These are phyloP conservation scores for Endotricha flammealis DNA, from an alignment of 2,888 invertebrate genomes.

Conservation along the genomic window DNA sequence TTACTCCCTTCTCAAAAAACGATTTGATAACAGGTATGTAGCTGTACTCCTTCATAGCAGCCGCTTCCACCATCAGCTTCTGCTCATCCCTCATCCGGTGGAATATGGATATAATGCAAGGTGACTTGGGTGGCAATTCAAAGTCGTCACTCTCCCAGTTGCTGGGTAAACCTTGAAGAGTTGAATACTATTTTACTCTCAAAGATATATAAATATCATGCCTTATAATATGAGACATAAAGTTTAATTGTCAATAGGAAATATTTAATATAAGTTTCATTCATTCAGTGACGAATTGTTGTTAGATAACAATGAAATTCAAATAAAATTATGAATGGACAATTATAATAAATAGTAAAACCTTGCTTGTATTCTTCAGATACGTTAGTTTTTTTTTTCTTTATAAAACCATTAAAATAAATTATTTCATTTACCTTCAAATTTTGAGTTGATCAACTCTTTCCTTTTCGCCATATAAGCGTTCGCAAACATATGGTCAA, in stretches of 20 bases:
- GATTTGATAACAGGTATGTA: constrained; percentile 88
- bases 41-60: constrained; percentile 92
- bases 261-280: no score
- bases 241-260: no score
- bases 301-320: no score
- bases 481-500: constrained; percentile 94
- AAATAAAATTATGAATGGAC: no score
- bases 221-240: no score
- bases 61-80: constrained; percentile 83
- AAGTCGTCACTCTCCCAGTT: constrained; percentile 81
- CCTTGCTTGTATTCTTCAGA: no score
- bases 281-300: no score
- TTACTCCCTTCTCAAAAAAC: constrained; percentile 84
- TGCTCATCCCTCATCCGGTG: constrained; percentile 90
- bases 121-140: constrained; percentile 80
- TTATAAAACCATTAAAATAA: no score
- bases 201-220: no score
- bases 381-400: no score
- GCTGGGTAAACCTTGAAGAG: constrained; percentile 81
- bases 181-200: no score
- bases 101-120: constrained; percentile 89
- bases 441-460: constrained; percentile 91
- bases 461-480: constrained; percentile 87
- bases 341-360: no score
- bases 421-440: constrained; percentile 78